phyloP scores from a whole-genome alignment of 2,113 vertebrate genomes.

The Cyanocitta stelleri region DNA sequence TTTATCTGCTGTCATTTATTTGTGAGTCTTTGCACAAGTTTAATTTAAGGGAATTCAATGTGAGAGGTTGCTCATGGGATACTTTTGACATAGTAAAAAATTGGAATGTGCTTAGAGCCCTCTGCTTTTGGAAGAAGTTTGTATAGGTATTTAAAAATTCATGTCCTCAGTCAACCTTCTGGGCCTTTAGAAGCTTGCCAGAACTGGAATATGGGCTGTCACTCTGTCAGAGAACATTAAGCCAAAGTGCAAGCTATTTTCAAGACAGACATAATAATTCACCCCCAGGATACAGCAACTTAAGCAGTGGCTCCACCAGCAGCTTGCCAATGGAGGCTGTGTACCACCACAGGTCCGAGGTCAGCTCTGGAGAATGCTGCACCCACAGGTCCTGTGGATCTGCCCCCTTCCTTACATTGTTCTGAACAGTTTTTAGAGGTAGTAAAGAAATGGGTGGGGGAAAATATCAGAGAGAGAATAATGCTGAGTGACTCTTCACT shows the following conservation, averaged over 20 bases:
- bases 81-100: neutral
- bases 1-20: neutral
- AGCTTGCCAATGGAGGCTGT: neutral
- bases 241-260: neutral
- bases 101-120: neutral
- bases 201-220: neutral
- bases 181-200: neutral
- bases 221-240: neutral
- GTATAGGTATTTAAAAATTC: neutral
- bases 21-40: neutral
- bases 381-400: neutral
- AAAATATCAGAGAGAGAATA: neutral
- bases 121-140: neutral
- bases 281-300: neutral
- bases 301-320: neutral
- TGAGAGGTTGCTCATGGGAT: neutral
- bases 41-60: neutral
- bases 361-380: neutral
- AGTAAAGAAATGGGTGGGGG: neutral
- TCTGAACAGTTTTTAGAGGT: neutral
- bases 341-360: fast-evolving
- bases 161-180: neutral
- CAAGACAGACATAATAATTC: neutral
- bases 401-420: neutral
- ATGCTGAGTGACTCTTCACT: neutral